Evolutionary conservation across 2,888 invertebrate genomes (phyloP).

Genomic region (Crematogaster levior): DNA sequence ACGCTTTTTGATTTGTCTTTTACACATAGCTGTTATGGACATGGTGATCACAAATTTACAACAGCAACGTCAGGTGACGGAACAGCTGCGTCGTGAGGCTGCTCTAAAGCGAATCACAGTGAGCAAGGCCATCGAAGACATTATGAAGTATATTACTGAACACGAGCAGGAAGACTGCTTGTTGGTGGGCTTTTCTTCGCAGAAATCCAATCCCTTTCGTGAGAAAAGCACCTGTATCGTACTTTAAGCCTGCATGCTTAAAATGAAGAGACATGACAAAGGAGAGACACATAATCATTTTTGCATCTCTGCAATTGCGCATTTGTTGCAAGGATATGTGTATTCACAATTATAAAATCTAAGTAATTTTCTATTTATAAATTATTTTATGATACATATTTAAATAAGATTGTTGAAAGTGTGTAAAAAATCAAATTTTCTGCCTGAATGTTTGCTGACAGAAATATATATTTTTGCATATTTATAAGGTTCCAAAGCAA

Average conservation of each 20-base stretch:
- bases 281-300: background rate
- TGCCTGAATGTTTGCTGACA: background rate
- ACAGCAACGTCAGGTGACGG: constrained; percentile 97
- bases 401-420: background rate
- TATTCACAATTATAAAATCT: constrained; percentile 7
- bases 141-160: constrained; percentile 95
- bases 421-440: background rate
- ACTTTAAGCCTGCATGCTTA: constrained; percentile 87
- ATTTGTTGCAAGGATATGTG: background rate
- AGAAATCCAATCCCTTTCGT: constrained; percentile 97
- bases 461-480: background rate
- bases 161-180: constrained; percentile 97
- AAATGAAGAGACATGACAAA: constrained; percentile 49
- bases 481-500: background rate
- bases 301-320: background rate
- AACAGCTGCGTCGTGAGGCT: constrained; percentile 96
- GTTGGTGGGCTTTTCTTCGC: constrained; percentile 96
- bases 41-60: constrained; percentile 97
- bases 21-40: constrained; percentile 92
- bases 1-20: background rate
- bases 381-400: constrained; percentile 38
- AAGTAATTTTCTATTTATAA: constrained; percentile 36
- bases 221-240: constrained; percentile 96
- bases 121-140: constrained; percentile 96
- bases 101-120: constrained; percentile 93